Conservation (phyloP, 2,113 vertebrate genomes). For the Pholis gunnellus region DNA sequence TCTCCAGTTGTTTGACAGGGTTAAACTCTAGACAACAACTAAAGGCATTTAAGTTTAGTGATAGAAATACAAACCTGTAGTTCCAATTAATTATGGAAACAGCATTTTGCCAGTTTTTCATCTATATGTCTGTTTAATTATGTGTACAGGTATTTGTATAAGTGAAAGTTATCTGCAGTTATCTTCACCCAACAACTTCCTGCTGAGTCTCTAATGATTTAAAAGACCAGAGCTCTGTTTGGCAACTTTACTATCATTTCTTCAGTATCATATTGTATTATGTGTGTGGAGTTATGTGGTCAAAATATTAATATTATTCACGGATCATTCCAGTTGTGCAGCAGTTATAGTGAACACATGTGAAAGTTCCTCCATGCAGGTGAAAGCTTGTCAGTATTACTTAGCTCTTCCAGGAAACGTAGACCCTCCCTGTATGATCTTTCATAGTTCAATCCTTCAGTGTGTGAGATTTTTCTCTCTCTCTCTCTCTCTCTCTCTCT, state of each 20-base stretch:
- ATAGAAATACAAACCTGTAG: neutral
- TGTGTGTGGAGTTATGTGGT: neutral
- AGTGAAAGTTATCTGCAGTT: neutral
- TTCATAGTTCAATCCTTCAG: conserved; percentile 47
- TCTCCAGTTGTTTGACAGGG: neutral
- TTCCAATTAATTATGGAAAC: neutral
- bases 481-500: conserved; percentile 37
- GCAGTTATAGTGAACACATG: conserved; percentile 53
- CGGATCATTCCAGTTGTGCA: conserved; percentile 64
- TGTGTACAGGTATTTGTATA: neutral
- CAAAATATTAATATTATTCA: neutral
- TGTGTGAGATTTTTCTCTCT: conserved; percentile 65
- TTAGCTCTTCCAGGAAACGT: conserved; percentile 77
- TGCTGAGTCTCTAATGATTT: neutral
- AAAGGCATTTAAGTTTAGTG: neutral
- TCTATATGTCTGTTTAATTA: neutral
- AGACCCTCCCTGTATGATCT: conserved; percentile 56
- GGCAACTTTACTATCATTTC: neutral
- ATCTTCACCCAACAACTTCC: neutral
- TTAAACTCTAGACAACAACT: neutral
- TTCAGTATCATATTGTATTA: neutral
- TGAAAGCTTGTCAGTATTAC: conserved; percentile 83
- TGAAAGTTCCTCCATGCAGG: conserved; percentile 53
- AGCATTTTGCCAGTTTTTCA: neutral
- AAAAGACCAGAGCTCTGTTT: neutral